Conservation (phyloP, 2,797 vertebrate genomes). For the Hyperoplus immaculatus region DNA sequence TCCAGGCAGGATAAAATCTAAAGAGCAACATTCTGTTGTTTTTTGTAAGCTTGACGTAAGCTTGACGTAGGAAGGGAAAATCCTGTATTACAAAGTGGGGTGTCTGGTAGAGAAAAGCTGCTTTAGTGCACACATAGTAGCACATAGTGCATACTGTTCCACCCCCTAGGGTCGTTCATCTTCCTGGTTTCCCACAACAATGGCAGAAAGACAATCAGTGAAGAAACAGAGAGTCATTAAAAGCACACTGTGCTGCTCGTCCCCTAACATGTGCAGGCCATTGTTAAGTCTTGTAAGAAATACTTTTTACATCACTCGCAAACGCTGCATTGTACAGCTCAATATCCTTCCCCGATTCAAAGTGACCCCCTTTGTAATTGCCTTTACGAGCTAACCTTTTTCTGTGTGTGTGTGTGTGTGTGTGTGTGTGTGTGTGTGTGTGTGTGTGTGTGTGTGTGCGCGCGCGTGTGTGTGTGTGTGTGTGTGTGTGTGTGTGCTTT, state of each 20-base stretch:
- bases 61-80: slow-evolving; percentile 49
- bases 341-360: slow-evolving; percentile 62
- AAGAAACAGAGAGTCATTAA: slow-evolving; percentile 72
- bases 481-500: slow-evolving; percentile 13
- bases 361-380: slow-evolving; percentile 55
- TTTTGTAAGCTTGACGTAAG: slow-evolving; percentile 30
- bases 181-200: slow-evolving; percentile 51
- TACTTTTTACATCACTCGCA: slow-evolving; percentile 67
- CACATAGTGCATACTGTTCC: slow-evolving; percentile 2
- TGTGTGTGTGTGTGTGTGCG: slow-evolving; percentile 34
- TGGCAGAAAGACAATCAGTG: slow-evolving; percentile 63
- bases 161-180: slow-evolving; percentile 46
- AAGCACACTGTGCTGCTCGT: slow-evolving; percentile 59
- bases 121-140: slow-evolving; percentile 14
- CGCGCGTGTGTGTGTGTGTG: slow-evolving; percentile 24
- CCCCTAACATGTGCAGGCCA: slow-evolving; percentile 40
- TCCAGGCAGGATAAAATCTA: slow-evolving; percentile 65
- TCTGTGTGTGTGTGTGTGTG: slow-evolving; percentile 27
- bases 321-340: slow-evolving; percentile 58
- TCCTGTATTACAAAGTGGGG: slow-evolving; percentile 60
- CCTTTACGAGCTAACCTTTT: slow-evolving; percentile 51
- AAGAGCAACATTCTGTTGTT: slow-evolving; percentile 56
- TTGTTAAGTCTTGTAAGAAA: slow-evolving; percentile 57
- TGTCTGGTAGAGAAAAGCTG: slow-evolving; percentile 51
- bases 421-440: slow-evolving; percentile 29